A percentile compares a stretch with the other conserved stretches of the same genome.
phyloP scores from a whole-genome alignment of 1,140 invertebrate species.

The Drosophila murphyi region DNA sequence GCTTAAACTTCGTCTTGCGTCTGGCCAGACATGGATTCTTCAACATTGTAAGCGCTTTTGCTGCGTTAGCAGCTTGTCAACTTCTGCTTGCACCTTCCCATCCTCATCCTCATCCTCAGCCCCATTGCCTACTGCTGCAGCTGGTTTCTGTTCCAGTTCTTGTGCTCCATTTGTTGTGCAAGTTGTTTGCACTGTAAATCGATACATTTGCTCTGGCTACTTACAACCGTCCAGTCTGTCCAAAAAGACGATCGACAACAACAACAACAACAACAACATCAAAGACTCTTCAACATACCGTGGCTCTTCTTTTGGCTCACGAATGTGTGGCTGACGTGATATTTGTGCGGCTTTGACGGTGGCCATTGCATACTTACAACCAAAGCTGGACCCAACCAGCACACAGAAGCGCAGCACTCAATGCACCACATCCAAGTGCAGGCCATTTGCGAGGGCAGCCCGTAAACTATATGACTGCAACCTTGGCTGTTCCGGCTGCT shows the following conservation, averaged over 20 bases:
- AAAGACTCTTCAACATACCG: slow-evolving; percentile 17
- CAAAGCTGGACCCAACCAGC: slow-evolving; percentile 41
- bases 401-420: slow-evolving; percentile 14
- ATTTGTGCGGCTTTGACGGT: slow-evolving; percentile 72
- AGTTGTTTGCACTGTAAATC: slow-evolving; percentile 80
- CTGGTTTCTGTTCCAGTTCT: slow-evolving; percentile 56
- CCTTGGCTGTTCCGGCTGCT: no score
- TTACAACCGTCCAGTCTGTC: slow-evolving; percentile 52
- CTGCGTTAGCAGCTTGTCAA: slow-evolving; percentile 78
- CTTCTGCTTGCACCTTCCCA: slow-evolving; percentile 12
- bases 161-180: slow-evolving; percentile 70
- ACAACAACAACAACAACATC: slow-evolving; percentile 49
- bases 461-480: background rate
- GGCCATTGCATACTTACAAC: slow-evolving; percentile 65
- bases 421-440: background rate
- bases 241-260: slow-evolving; percentile 12
- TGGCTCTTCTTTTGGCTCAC: slow-evolving; percentile 42
- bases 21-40: slow-evolving; percentile 75
- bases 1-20: slow-evolving; percentile 27
- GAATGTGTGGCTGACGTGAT: slow-evolving; percentile 64
- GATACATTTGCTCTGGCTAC: slow-evolving; percentile 75
- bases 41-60: slow-evolving; percentile 81
- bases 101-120: background rate
- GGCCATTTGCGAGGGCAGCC: slow-evolving; percentile 1
- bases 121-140: slow-evolving; percentile 9